Evolutionary conservation across 2,888 invertebrate species (phyloP), one percentile per base, ranked within the genome.

Genomic region (Aethes cnicana): DNA sequence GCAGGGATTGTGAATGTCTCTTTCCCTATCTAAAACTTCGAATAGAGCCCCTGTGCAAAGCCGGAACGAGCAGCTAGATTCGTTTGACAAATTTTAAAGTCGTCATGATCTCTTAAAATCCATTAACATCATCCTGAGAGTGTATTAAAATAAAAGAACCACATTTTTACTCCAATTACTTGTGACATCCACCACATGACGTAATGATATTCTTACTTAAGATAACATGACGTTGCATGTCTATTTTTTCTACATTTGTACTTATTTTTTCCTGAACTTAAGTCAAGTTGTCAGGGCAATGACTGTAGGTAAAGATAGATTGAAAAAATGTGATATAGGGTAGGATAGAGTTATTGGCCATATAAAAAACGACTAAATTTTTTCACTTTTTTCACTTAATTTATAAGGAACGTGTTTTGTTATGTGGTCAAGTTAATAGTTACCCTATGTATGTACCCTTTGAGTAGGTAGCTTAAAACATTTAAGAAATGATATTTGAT

Each of bases 241-340:
- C 7, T 17, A 17, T 17, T 33, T 1, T 16, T 3, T 33, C 6
- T 17, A 16, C 5, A 18, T 33, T 5, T n/a, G 5, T 33, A 11
- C 14, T 17, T 16, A n/a, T 7, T 17, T 1, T 4, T 33, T 4
- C 4, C 1, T 32, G 2, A 23, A 5, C 4, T 11, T 8, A 4
- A 21, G 12, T 37, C 14, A 12, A 39, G 37, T 37, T 52, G 36
- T 44, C 37, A 44, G 20, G 25, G 44, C 37, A 18, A 14, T 20
- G 37, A 20, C 26, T 49, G 18, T 44, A 37, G 37, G 32, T 52
- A 39, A 30, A 44, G n/a, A n/a, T n/a, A n/a, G 25, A 52, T 21
- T 9, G 43, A 37, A 44, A 44, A 37, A 52, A 44, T 52, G 50
- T 52, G 50, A 52, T 52, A 52, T 52, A 52, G 44, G 50, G 50